phyloP scores from a whole-genome alignment of 2,797 vertebrate genomes.

The Lepidocolaptes lacrymiger region DNA sequence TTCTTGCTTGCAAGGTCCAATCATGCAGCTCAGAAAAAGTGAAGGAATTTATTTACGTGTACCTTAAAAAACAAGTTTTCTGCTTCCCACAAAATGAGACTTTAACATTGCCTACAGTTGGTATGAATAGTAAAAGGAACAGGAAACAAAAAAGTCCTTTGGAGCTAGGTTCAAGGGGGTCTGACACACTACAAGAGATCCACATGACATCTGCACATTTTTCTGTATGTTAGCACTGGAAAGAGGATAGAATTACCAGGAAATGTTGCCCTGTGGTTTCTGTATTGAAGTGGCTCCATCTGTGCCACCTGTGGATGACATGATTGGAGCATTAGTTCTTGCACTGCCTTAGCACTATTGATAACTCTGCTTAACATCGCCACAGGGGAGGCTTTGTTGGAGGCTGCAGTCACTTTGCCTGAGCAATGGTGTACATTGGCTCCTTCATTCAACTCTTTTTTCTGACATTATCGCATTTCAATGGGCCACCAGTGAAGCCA shows the following conservation, averaged over 20 bases:
- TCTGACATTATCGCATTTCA: slow-evolving; percentile 86
- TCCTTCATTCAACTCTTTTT: slow-evolving; percentile 68
- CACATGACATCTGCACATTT: slow-evolving; percentile 51
- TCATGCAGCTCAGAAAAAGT: background rate
- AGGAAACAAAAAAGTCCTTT: slow-evolving; percentile 52
- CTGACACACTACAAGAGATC: slow-evolving; percentile 43
- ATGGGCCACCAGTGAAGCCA: slow-evolving; percentile 96
- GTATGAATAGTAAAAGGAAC: slow-evolving; percentile 56
- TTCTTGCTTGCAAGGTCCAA: background rate
- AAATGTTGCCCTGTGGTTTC: slow-evolving; percentile 75
- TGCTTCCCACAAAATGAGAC: slow-evolving; percentile 18
- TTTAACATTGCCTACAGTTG: slow-evolving; percentile 47
- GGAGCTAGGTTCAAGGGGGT: slow-evolving; percentile 28
- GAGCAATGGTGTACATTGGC: slow-evolving; percentile 81
- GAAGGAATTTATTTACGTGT: slow-evolving; percentile 35
- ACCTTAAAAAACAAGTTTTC: slow-evolving; percentile 26
- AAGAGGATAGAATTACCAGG: slow-evolving; percentile 69
- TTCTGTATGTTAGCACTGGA: slow-evolving; percentile 53
- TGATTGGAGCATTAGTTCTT: slow-evolving; percentile 78
- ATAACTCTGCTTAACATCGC: slow-evolving; percentile 79
- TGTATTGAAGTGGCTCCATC: slow-evolving; percentile 73
- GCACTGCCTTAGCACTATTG: slow-evolving; percentile 73
- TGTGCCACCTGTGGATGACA: slow-evolving; percentile 80
- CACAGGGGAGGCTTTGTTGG: slow-evolving; percentile 77
- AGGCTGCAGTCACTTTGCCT: slow-evolving; percentile 77